phyloP scores from a whole-genome alignment of 2,888 invertebrate genomes.

The Kuschelorhynchus macadamiae region DNA sequence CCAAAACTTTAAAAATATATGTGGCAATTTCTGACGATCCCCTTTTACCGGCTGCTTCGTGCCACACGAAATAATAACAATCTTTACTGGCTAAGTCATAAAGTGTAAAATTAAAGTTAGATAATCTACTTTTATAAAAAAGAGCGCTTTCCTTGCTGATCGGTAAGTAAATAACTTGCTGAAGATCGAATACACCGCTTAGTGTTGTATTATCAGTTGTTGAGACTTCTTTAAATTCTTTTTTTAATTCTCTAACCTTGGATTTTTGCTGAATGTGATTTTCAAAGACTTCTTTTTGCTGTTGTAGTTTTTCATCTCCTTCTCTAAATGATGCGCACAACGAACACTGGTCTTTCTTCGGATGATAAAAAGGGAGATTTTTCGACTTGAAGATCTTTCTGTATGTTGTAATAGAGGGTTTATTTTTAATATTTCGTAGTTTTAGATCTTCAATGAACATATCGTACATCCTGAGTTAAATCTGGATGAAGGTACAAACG shows the following conservation, averaged over 20 bases:
- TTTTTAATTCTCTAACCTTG: slow-evolving; percentile 43
- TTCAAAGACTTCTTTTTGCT: slow-evolving; percentile 47
- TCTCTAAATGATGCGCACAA: slow-evolving; percentile 45
- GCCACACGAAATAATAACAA: slow-evolving; percentile 43
- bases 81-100: slow-evolving; percentile 38
- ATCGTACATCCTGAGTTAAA: slow-evolving; percentile 46
- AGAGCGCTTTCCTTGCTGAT: slow-evolving; percentile 41
- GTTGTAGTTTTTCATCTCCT: slow-evolving; percentile 40
- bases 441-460: slow-evolving; percentile 31
- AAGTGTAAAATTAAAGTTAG: too few species aligned
- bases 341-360: slow-evolving; percentile 54
- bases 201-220: not conserved
- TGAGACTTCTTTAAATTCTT: slow-evolving; percentile 2
- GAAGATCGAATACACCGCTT: slow-evolving; percentile 46
- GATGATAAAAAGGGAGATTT: slow-evolving; percentile 51
- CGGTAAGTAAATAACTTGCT: slow-evolving; percentile 54
- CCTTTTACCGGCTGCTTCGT: slow-evolving; percentile 41
- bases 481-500: slow-evolving; percentile 42
- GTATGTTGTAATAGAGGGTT: slow-evolving; percentile 44
- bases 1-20: slow-evolving; percentile 25
- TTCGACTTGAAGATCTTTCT: slow-evolving; percentile 49
- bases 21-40: slow-evolving; percentile 43
- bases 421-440: slow-evolving; percentile 20
- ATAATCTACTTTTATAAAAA: too few species aligned
- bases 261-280: slow-evolving; percentile 51